These are phyloP conservation scores for Thymelicus sylvestris DNA, from an alignment of 2,888 invertebrate genomes.

Conservation along the genomic window DNA sequence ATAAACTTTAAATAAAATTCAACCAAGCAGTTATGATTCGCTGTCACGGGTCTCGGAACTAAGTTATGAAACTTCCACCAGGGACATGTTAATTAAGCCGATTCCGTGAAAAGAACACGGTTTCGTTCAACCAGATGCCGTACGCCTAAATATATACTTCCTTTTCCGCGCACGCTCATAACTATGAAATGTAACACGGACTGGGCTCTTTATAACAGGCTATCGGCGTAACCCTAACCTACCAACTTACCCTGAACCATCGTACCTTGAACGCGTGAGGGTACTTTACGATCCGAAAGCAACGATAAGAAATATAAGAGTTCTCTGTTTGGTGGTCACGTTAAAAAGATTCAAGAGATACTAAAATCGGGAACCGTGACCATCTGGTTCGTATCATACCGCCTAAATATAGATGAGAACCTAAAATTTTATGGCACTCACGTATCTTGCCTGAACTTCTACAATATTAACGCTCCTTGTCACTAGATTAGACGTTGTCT, in stretches of 20 bases:
- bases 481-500: constrained; percentile 41
- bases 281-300: constrained; percentile 55
- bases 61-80: constrained; percentile 70
- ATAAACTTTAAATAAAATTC: constrained; percentile 42
- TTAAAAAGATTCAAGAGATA: constrained; percentile 77
- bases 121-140: constrained; percentile 74
- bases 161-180: constrained; percentile 78
- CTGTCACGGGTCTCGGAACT: constrained; percentile 59
- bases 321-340: constrained; percentile 63
- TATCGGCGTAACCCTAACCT: constrained; percentile 68
- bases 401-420: constrained; percentile 76
- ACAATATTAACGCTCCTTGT: constrained; percentile 42
- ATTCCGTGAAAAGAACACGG: constrained; percentile 75
- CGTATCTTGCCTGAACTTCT: constrained; percentile 53
- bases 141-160: constrained; percentile 80
- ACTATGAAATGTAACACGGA: constrained; percentile 78
- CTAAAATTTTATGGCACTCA: constrained; percentile 75
- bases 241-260: constrained; percentile 61
- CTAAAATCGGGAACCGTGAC: constrained; percentile 80
- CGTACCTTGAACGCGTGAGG: constrained; percentile 52
- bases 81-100: constrained; percentile 78
- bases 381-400: constrained; percentile 80
- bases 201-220: constrained; percentile 75
- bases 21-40: constrained; percentile 58
- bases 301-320: constrained; percentile 59